A percentile compares a stretch with the other conserved stretches of the same genome.
These are phyloP conservation scores for Wiebesia pumilae DNA, from an alignment of 1,140 invertebrate genomes.

Conservation along the genomic window DNA sequence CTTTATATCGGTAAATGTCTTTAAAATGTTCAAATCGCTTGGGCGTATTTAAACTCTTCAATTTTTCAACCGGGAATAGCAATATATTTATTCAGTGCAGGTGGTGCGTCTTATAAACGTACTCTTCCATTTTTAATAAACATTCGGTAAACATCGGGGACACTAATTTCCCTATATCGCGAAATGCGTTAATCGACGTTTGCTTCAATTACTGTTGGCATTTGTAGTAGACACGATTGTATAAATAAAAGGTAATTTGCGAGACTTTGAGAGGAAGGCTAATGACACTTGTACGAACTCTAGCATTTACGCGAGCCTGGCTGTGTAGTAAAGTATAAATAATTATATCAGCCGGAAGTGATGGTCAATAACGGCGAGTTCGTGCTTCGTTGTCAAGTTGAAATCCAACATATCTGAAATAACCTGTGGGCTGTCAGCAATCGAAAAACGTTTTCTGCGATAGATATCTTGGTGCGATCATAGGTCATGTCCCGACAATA, in stretches of 20 bases:
- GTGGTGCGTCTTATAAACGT: no score
- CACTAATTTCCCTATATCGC: no score
- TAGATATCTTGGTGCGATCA: not conserved
- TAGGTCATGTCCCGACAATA: not conserved
- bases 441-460: not conserved
- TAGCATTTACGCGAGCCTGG: not conserved
- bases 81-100: no score
- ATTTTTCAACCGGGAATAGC: no score
- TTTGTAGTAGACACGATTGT: not conserved
- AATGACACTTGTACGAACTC: not conserved
- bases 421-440: not conserved
- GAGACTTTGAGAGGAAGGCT: no score
- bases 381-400: not conserved
- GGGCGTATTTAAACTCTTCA: no score
- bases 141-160: no score
- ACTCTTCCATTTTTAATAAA: no score
- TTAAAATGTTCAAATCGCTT: no score
- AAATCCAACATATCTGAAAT: not conserved
- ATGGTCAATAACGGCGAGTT: not conserved
- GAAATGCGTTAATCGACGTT: no score
- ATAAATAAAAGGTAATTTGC: not conserved
- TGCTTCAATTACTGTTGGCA: no score
- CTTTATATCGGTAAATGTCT: no score
- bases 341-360: not conserved
- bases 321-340: not conserved